Evolutionary conservation across 2,113 vertebrate species (phyloP), one percentile per base, ranked within the genome.

Genomic region (Oenanthe oenanthe): DNA sequence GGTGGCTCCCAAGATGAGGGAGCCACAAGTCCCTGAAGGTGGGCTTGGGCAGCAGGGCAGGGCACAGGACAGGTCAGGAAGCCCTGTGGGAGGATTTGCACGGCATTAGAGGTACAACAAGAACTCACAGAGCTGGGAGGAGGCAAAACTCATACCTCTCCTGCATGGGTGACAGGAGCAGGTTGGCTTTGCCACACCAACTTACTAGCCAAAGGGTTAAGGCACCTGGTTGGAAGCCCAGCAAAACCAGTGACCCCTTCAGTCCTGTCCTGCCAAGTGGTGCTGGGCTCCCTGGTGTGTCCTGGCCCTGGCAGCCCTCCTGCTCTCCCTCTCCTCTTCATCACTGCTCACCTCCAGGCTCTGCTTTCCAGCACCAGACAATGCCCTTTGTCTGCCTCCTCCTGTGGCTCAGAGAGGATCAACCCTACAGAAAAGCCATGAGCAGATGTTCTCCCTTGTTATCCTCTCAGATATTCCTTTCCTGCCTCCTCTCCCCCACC

Each of bases 391-490:
- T 50, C 76, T 72, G 57, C 56, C 67, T 86, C 11, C 67, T 82
- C 70, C 61, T 2, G 2, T 12, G 28, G 60, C 56, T 53, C 34
- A 65, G 68, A 70, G n/a, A 60, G 32, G 25, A 57, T 8, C 58
- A 83, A 38, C 62, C n/a, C 54, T 28, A 43, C 8, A 10, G 82
- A 87, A 95, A 70, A 79, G 40, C n/a, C 5, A 14, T 29, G 51
- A 88, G 75, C 48, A 79, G 60, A n/a, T 47, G 54, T 48, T 85
- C 53, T 93, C 78, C 56, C 56, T 57, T 83, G 38, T 53, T 9
- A 2, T 80, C 75, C 43, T 85, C 42, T 92, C 82, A 81, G 51
- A 72, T 85, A 88, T 54, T 95, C 74, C 65, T 87, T 87, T 91
- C 71, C 54, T 85, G 53, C 58, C 54, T 58, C 42, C 56, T 94